Conservation (phyloP, 2,113 vertebrate genomes). For the Panthera uncia region DNA sequence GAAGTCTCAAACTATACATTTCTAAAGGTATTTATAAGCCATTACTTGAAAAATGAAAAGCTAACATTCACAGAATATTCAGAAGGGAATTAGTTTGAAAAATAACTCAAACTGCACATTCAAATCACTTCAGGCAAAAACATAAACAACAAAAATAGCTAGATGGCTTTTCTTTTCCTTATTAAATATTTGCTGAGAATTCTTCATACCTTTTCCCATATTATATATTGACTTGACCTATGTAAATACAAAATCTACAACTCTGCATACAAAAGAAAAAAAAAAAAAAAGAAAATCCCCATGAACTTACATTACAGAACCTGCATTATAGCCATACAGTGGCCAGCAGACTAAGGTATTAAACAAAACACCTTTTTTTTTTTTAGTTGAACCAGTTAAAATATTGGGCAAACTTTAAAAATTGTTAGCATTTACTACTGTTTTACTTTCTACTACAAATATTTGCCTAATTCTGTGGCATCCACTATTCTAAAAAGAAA, state of each 20-base stretch:
- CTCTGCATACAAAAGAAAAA: not conserved
- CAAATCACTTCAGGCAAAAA: not conserved
- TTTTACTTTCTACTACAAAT: conserved; percentile 39
- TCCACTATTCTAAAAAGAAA: not conserved
- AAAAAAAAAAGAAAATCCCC: not conserved
- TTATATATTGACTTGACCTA: not conserved
- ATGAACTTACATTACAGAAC: not conserved
- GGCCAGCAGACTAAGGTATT: not conserved
- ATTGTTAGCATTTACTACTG: conserved; percentile 3
- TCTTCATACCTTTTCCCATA: not conserved
- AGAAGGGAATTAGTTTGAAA: conserved; percentile 51
- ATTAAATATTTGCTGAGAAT: not conserved
- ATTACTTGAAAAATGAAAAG: conserved; percentile 75
- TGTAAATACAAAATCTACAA: conserved; percentile 4
- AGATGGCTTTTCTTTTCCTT: conserved; percentile 6
- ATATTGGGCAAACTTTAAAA: not conserved
- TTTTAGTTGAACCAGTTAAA: conserved; percentile 1
- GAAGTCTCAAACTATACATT: conserved; percentile 79
- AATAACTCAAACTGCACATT: conserved; percentile 37
- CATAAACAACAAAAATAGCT: not conserved
- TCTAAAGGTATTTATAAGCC: conserved; percentile 78
- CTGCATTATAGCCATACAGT: not conserved
- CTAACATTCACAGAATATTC: conserved; percentile 63
- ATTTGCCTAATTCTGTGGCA: conserved; percentile 3
- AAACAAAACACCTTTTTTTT: not conserved